Conservation (phyloP, 2,888 invertebrate genomes). For the Augochlorella aurata region DNA sequence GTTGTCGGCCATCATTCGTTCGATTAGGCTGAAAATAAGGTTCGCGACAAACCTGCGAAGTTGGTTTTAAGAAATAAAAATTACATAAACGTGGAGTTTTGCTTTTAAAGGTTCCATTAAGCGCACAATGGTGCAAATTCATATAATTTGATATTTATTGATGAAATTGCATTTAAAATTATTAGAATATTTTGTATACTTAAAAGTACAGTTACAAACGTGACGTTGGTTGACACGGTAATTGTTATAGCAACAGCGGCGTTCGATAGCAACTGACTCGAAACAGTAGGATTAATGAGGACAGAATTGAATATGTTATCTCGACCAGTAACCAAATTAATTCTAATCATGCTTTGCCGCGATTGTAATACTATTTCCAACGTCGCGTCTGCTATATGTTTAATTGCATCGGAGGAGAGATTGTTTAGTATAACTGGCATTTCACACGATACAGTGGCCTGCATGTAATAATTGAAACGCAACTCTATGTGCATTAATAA, state of each 20-base stretch:
- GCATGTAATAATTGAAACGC: neutral
- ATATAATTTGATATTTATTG: too few relatives aligned
- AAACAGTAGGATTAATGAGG: neutral
- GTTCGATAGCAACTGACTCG: neutral
- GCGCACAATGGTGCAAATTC: too few relatives aligned
- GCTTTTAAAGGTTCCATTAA: too few relatives aligned
- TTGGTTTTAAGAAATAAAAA: too few relatives aligned
- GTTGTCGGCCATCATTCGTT: too few relatives aligned
- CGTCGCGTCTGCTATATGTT: neutral
- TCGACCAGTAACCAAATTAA: neutral
- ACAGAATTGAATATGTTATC: constrained; percentile 12
- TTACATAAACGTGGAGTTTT: too few relatives aligned
- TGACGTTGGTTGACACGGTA: neutral
- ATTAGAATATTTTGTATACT: too few relatives aligned
- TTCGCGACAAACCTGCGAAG: too few relatives aligned
- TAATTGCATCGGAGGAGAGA: neutral
- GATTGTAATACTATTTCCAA: neutral
- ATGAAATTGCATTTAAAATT: too few relatives aligned
- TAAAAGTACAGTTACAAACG: neutral
- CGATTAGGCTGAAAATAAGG: too few relatives aligned
- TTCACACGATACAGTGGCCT: neutral
- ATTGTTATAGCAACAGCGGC: neutral
- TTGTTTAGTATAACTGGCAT: neutral
- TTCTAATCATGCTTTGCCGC: neutral
- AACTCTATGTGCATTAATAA: neutral